A percentile compares a stretch with the other conserved stretches of the same genome.
These are phyloP conservation scores for Eonycteris spelaea DNA, from an alignment of 2,113 vertebrate species.

Conservation along the genomic window DNA sequence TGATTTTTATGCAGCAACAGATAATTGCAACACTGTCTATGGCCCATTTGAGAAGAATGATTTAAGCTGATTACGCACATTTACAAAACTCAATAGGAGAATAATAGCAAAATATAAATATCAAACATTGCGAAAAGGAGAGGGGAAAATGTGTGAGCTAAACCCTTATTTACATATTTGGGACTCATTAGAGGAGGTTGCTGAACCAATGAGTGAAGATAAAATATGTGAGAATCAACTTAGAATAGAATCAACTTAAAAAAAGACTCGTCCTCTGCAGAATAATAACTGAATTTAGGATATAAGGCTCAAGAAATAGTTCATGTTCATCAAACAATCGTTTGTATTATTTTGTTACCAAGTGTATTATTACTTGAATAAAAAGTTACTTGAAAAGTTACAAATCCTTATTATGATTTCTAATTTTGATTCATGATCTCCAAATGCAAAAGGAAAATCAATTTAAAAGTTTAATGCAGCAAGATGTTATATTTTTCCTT, in stretches of 20 bases:
- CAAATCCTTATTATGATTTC: background rate
- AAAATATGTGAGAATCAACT: background rate
- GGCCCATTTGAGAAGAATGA: background rate
- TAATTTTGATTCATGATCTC: background rate
- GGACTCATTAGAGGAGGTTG: background rate
- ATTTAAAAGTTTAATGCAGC: background rate
- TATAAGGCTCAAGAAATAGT: background rate
- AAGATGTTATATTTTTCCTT: background rate
- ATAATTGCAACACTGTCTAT: background rate
- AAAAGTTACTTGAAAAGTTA: background rate
- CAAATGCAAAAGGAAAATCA: background rate
- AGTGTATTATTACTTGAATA: background rate
- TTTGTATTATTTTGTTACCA: background rate
- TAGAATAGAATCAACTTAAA: constrained; percentile 3
- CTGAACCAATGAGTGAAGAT: background rate
- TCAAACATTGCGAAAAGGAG: background rate
- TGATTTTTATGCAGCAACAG: background rate
- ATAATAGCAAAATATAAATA: background rate
- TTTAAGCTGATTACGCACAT: background rate
- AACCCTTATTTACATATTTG: background rate
- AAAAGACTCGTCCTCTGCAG: background rate
- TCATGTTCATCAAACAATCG: background rate
- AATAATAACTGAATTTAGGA: background rate
- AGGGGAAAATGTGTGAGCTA: background rate
- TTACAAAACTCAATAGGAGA: background rate